Evolutionary conservation across 2,888 invertebrate species (phyloP), one percentile per base, ranked within the genome.

Genomic region (Parasteatoda lunata): DNA sequence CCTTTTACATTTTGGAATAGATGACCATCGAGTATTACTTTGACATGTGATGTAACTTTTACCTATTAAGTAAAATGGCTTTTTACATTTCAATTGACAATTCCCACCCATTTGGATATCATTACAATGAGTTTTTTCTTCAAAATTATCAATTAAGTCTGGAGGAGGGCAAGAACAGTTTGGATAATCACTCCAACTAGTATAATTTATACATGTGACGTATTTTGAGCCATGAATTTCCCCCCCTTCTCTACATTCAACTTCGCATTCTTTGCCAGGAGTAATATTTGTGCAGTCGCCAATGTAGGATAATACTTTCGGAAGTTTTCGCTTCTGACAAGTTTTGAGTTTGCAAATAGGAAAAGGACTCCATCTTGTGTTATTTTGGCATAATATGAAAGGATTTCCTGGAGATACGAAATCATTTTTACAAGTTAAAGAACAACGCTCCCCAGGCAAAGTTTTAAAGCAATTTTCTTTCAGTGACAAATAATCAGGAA

Each of bases 131-230:
- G 47, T 15, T 8, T 66, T 72, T 15, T 4, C n/a, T 15, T 47
- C 64, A 6, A 73, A 9, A 65, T 52, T 15, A 52, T 45, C 47
- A 0, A n/a, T 30, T n/a, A 75, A 47, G 49, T 15, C 13, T 8
- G 69, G 73, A 2, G 59, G 8, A 15, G 78, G 78, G 15, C 78
- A 84, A 6, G 78, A 45, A 15, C 84, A 84, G 4, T 79, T 68
- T 9, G 78, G 75, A 65, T 69, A 45, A 6, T 13, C 11, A 48
- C 52, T 49, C 81, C 81, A 75, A 49, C 13, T 5, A 9, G 30
- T 9, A 3, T 13, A 11, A 30, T 81, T 49, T 6, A 75, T 59
- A 30, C 81, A 81, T 5, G 45, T 68, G 5, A 81, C 48, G 45
- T 3, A 47, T 48, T 59, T 54, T 4, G 9, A 3, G 47, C 75